A percentile compares a stretch with the other conserved stretches of the same genome.
These are phyloP conservation scores for Tenthredo mesomela DNA, from an alignment of 2,888 invertebrate species.

Conservation along the genomic window DNA sequence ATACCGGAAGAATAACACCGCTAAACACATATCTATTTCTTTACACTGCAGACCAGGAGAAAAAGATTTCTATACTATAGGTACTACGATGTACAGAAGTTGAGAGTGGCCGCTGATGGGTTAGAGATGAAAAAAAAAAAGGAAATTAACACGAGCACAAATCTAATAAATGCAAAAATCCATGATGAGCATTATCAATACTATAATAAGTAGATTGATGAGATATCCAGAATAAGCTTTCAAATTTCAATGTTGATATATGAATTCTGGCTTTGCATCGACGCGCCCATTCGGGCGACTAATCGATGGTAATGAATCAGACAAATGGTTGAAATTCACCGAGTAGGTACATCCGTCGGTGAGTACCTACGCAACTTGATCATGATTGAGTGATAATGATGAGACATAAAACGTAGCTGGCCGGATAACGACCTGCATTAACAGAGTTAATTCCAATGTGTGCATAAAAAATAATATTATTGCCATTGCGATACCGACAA, in stretches of 20 bases:
- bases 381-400: background rate
- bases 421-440: background rate
- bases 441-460: background rate
- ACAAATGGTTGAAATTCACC: background rate
- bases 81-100: background rate
- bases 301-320: background rate
- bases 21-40: background rate
- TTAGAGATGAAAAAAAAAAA: background rate
- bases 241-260: background rate
- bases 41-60: background rate
- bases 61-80: background rate
- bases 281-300: background rate
- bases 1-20: conserved; percentile 7
- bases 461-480: background rate
- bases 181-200: background rate
- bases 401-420: background rate
- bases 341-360: background rate
- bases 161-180: background rate
- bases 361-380: background rate
- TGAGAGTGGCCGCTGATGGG: background rate
- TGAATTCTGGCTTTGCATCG: background rate
- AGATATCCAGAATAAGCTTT: background rate
- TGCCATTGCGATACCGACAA: background rate
- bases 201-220: background rate
- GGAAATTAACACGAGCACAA: background rate